Conservation (phyloP, 1,140 invertebrate species). For the Drosophila tsacasi region DNA sequence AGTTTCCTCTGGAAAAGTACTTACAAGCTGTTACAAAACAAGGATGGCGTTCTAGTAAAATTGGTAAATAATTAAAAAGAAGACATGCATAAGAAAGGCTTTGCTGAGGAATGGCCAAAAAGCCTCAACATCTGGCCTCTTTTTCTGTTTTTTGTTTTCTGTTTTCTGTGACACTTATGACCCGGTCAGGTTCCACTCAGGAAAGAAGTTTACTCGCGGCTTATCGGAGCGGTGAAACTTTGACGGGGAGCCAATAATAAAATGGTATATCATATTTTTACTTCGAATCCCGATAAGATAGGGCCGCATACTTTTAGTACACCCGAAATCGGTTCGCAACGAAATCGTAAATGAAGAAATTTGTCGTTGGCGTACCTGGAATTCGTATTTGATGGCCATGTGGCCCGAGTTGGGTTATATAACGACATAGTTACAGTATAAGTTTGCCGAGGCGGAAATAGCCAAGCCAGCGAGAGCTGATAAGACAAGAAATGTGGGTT, state of each 20-base stretch:
- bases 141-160: no score
- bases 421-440: slow-evolving; percentile 26
- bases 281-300: slow-evolving; percentile 66
- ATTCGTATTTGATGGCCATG: slow-evolving; percentile 53
- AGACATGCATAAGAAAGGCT: neutral
- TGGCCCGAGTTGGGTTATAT: slow-evolving; percentile 48
- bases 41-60: neutral
- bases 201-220: slow-evolving; percentile 25
- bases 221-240: slow-evolving; percentile 27
- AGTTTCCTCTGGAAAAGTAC: slow-evolving; percentile 5
- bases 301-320: slow-evolving; percentile 49
- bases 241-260: slow-evolving; percentile 33
- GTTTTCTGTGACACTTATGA: slow-evolving; percentile 16
- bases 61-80: slow-evolving; percentile 12
- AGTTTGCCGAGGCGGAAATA: slow-evolving; percentile 60
- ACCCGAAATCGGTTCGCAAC: slow-evolving; percentile 34
- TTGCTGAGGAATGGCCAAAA: neutral
- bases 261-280: slow-evolving; percentile 54
- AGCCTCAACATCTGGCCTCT: neutral
- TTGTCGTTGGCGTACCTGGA: slow-evolving; percentile 37
- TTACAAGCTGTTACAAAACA: slow-evolving; percentile 12
- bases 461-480: slow-evolving; percentile 41
- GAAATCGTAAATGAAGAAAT: slow-evolving; percentile 46
- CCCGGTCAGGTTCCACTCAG: slow-evolving; percentile 36
- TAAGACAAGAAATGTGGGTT: slow-evolving; percentile 71